Conservation (phyloP, 2,113 vertebrate genomes). For the Notothenia coriiceps region DNA sequence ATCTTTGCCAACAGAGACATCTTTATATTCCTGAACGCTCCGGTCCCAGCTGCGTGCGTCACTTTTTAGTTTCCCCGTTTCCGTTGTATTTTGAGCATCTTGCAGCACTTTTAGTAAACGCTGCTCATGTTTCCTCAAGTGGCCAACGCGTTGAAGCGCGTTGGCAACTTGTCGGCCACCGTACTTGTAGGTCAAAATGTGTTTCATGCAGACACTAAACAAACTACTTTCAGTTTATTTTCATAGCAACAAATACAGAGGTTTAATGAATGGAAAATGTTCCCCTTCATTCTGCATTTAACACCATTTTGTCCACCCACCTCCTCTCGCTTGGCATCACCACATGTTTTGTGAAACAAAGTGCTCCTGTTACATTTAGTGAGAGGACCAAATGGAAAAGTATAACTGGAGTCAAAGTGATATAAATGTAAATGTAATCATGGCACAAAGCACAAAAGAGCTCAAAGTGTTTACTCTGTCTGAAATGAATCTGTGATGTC, state of each 20-base stretch:
- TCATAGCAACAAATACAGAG: conserved; percentile 29
- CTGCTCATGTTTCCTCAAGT: no score
- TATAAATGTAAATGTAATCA: conserved; percentile 20
- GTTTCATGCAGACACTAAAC: conserved; percentile 67
- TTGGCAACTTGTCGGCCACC: no score
- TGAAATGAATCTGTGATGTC: conserved; percentile 18
- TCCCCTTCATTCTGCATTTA: conserved; percentile 12
- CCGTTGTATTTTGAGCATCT: no score
- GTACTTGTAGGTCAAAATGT: background rate
- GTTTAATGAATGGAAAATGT: conserved; percentile 38
- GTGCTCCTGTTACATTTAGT: conserved; percentile 36
- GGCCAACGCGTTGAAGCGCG: no score
- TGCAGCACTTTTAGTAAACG: no score
- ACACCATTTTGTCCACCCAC: conserved; percentile 12
- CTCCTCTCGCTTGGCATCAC: conserved; percentile 16
- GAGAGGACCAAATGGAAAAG: conserved; percentile 19
- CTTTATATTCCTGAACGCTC: no score
- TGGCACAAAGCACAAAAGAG: conserved; percentile 23
- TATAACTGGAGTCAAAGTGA: conserved; percentile 10
- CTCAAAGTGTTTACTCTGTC: conserved; percentile 8
- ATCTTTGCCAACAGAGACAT: no score
- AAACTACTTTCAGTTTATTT: conserved; percentile 41
- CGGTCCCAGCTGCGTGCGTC: no score
- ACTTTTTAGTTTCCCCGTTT: no score
- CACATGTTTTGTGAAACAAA: conserved; percentile 34